Percentiles rank a stretch among this genome's conserved stretches.
Evolutionary conservation across 2,888 invertebrate genomes (phyloP).

Genomic region (Cryptocheilus praepositus): DNA sequence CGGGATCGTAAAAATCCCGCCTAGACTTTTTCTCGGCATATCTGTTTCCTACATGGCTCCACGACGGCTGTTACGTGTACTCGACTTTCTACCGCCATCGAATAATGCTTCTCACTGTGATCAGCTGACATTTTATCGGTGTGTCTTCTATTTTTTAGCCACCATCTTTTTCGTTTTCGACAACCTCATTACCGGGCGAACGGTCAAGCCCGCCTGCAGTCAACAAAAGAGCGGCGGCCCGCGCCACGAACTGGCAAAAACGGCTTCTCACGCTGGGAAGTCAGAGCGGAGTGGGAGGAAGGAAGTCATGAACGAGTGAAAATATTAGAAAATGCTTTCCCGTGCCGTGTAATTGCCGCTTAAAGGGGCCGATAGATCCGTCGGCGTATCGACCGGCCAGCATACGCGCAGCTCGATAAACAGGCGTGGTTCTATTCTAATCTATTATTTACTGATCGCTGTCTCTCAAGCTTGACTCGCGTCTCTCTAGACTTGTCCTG

Average conservation of each 20-base stretch:
- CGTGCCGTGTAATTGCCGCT: conserved; percentile 1
- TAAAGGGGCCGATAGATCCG: no score
- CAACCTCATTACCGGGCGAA: no score
- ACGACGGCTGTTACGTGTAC: conserved; percentile 5
- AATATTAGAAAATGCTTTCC: conserved; percentile 45
- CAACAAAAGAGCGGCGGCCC: background rate
- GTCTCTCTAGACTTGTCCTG: background rate
- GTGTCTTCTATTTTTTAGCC: conserved; percentile 1
- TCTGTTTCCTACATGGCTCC: no score
- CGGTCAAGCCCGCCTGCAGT: no score
- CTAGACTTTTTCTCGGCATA: no score
- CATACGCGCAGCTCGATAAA: no score
- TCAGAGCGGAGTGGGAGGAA: conserved; percentile 14
- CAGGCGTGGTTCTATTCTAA: no score
- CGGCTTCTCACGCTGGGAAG: background rate
- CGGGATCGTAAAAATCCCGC: no score
- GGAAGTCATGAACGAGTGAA: conserved; percentile 35
- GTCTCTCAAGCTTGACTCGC: no score
- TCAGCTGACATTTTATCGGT: background rate
- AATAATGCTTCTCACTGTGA: background rate
- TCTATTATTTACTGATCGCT: no score
- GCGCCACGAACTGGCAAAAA: background rate
- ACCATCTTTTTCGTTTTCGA: no score
- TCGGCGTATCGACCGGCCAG: no score
- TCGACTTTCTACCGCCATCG: conserved; percentile 5